Evolutionary conservation across 2,797 vertebrate species (phyloP).

Genomic region (Zenarchopterus dispar): DNA sequence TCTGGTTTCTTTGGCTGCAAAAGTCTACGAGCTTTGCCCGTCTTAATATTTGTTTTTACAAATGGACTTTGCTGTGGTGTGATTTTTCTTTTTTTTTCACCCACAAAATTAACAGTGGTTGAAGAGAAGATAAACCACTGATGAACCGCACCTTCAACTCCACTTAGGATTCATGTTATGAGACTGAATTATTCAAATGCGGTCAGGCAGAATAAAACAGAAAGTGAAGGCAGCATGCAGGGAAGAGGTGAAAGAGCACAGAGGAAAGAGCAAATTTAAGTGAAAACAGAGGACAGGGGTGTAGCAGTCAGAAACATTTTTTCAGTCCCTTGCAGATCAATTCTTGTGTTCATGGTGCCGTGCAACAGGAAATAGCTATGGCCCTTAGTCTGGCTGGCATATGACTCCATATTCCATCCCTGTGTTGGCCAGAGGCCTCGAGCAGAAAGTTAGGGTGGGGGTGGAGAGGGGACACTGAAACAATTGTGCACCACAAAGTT

Average conservation of each 20-base stretch:
- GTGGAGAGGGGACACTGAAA: conserved; percentile 48
- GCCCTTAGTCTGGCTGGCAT: conserved; percentile 45
- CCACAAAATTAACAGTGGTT: conserved; percentile 67
- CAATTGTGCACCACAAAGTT: conserved; percentile 48
- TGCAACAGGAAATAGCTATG: conserved; percentile 66
- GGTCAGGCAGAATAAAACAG: conserved; percentile 27
- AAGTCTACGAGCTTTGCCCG: conserved; percentile 31
- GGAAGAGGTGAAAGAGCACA: conserved; percentile 23
- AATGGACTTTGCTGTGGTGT: conserved; percentile 55
- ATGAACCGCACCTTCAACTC: conserved; percentile 55
- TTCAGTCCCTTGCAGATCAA: conserved; percentile 39
- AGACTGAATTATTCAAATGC: conserved; percentile 31
- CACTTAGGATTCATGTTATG: conserved; percentile 46
- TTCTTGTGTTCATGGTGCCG: conserved; percentile 37
- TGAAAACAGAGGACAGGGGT: conserved; percentile 51
- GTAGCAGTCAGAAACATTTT: conserved; percentile 43
- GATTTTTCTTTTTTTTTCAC: conserved; percentile 17
- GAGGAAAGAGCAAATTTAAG: conserved; percentile 38
- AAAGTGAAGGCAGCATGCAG: conserved; percentile 17
- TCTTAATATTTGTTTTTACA: conserved; percentile 56
- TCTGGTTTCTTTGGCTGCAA: conserved; percentile 49
- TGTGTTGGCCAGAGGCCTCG: conserved; percentile 38
- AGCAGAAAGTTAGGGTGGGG: conserved; percentile 28
- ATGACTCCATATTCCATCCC: conserved; percentile 55
- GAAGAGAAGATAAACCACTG: conserved; percentile 55